Evolutionary conservation across 2,888 invertebrate genomes (phyloP), one percentile per base, ranked within the genome.

Genomic region (Pammene fasciana): DNA sequence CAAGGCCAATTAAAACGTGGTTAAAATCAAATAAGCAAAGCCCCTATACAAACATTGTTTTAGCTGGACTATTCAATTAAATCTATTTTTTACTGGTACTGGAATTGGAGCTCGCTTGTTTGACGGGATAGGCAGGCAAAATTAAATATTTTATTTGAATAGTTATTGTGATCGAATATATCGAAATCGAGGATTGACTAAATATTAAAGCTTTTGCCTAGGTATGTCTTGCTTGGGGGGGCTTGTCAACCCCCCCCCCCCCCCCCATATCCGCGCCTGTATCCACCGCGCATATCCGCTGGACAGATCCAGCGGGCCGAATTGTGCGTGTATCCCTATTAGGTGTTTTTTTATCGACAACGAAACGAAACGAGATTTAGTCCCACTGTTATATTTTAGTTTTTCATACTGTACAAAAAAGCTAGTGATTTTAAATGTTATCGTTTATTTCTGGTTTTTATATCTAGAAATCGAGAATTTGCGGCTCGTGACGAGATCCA

Each of bases 401-500:
- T 26, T 26, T 26, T 26, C 4, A 26, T 26, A 4, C 26, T 26
- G 4, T 26, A 26, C 26, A 3, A 26, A 1, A 26, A 26, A 26
- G 26, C 2, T 3, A 26, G 26, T 26, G 26, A 26, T 26, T 26
- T 26, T 26, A 26, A 26, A 26, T 26, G 26, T n/a, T n/a, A n/a
- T 26, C 26, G 26, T 26, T 26, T 26, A 26, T 26, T 26, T 26
- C 26, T 26, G 26, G 26, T 1, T 26, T 3, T 26, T 26, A 26
- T 26, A 26, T 26, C 2, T 26, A 26, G 26, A 26, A 26, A 26
- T 26, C 9, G 43, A 43, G 10, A 11, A 1, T 13, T 5, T 43
- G 11, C 5, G 50, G 8, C 13, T 52, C 14, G 13, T 10, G 52
- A 38, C 62, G 52, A 13, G 9, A 26, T 34, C 68, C 81, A 83